Evolutionary conservation across 2,797 vertebrate species (phyloP).

Genomic region (Hirundo rustica): DNA sequence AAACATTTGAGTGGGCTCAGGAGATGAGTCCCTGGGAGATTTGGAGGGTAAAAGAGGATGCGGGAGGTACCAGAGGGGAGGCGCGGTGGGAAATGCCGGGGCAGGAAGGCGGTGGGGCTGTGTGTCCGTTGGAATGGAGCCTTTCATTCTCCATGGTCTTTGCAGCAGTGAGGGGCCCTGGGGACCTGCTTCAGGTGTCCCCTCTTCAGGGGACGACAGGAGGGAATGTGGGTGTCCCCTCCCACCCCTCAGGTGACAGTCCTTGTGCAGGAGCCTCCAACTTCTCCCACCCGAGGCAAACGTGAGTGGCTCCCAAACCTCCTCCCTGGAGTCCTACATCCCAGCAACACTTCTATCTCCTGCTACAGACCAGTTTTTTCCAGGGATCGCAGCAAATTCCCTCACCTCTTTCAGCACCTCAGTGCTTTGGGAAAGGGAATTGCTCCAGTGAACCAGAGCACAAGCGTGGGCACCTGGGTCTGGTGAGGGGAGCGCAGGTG

Average conservation of each 20-base stretch:
- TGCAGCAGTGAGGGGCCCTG: not conserved
- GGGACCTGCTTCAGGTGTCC: not conserved
- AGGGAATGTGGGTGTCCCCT: not conserved
- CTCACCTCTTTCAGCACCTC: not conserved
- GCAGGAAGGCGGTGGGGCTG: not conserved
- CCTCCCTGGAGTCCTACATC: not conserved
- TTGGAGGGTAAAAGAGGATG: not conserved
- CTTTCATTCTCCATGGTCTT: not conserved
- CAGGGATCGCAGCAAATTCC: not conserved
- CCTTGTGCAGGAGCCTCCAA: not conserved
- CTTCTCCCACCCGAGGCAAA: not conserved
- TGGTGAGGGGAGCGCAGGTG: rapidly evolving
- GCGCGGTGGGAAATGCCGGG: not conserved
- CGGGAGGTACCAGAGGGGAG: not conserved
- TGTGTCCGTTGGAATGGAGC: not conserved
- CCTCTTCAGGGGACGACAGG: not conserved
- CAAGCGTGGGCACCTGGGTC: rapidly evolving
- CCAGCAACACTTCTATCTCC: not conserved
- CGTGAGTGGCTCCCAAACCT: rapidly evolving
- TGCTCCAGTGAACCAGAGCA: not conserved
- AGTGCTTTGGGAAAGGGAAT: not conserved
- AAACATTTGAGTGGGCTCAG: not conserved
- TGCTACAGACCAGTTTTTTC: not conserved
- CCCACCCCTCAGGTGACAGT: not conserved
- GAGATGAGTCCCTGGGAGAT: not conserved